Percentiles rank a stretch among this genome's conserved stretches.
Evolutionary conservation across 2,113 vertebrate species (phyloP).

Genomic region (Bombycilla garrulus): DNA sequence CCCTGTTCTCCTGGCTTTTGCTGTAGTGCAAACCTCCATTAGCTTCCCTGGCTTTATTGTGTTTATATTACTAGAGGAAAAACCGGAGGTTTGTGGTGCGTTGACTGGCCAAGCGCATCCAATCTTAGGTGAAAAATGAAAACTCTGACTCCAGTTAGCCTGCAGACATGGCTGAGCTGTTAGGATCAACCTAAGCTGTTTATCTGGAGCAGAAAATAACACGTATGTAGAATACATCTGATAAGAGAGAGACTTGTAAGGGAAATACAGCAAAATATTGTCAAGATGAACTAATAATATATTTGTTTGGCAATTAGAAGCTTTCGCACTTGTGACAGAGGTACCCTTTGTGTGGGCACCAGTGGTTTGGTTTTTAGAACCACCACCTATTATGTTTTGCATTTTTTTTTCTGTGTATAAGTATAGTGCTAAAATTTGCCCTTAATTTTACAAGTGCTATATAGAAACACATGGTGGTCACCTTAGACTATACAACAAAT

Average conservation of each 20-base stretch:
- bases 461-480: neutral
- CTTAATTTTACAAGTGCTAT: neutral
- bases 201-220: constrained; percentile 2
- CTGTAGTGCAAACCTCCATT: neutral
- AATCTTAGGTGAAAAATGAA: constrained; percentile 35
- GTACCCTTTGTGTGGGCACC: neutral
- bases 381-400: neutral
- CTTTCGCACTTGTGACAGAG: neutral
- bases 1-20: neutral
- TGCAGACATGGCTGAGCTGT: neutral
- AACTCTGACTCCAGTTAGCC: neutral
- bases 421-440: neutral
- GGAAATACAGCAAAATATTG: neutral
- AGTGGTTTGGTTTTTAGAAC: neutral
- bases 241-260: neutral
- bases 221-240: neutral
- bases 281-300: neutral
- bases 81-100: neutral
- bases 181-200: neutral
- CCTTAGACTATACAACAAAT: neutral
- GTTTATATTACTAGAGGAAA: neutral
- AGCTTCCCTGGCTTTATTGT: neutral
- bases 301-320: neutral
- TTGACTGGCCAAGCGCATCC: constrained; percentile 17
- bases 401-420: neutral